phyloP scores from a whole-genome alignment of 2,113 vertebrate species.

The Lepus americanus region DNA sequence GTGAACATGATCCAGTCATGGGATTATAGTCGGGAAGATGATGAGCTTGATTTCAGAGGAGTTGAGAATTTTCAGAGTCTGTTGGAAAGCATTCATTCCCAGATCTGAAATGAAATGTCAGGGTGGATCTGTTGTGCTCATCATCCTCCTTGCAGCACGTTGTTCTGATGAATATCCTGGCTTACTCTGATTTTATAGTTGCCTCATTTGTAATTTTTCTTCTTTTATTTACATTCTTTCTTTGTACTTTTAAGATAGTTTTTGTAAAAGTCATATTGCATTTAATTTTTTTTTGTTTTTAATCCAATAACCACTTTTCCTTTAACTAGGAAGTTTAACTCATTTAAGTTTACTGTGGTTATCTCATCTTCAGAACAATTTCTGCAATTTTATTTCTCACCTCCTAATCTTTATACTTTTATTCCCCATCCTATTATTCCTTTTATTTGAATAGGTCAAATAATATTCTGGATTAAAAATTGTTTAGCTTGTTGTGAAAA shows the following conservation, averaged over 20 bases:
- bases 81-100: neutral
- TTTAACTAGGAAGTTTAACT: neutral
- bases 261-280: neutral
- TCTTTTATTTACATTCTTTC: neutral
- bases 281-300: too few relatives aligned
- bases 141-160: neutral
- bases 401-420: too few relatives aligned
- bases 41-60: slow-evolving; percentile 33
- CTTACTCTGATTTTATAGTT: neutral
- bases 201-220: neutral
- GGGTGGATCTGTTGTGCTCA: neutral
- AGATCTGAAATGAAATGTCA: slow-evolving; percentile 13
- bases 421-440: neutral
- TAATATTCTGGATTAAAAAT: neutral
- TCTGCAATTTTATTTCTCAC: too few relatives aligned
- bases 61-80: neutral
- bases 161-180: neutral
- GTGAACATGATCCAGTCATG: slow-evolving; percentile 20
- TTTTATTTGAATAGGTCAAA: neutral
- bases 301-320: too few relatives aligned
- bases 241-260: neutral
- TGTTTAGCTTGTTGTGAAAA: neutral
- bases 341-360: neutral
- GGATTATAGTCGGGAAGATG: slow-evolving; percentile 66
- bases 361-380: neutral